A percentile compares a stretch with the other conserved stretches of the same genome.
These are phyloP conservation scores for Zonitis immaculata DNA, from an alignment of 2,888 invertebrate species.

Conservation along the genomic window DNA sequence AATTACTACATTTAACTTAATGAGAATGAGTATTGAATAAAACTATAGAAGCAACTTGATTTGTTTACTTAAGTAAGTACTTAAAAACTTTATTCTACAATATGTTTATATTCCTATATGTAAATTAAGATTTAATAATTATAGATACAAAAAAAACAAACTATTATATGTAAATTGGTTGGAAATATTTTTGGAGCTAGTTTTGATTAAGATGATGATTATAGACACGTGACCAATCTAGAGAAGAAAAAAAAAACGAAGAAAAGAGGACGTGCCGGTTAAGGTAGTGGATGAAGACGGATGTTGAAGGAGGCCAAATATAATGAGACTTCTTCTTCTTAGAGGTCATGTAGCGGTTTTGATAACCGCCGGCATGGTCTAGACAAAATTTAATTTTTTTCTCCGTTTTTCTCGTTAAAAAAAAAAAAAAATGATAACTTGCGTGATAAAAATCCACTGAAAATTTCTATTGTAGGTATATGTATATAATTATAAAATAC, in stretches of 20 bases:
- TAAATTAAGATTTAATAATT: too few species aligned
- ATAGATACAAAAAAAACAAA: too few species aligned
- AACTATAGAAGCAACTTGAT: too few species aligned
- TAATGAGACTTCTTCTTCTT: conserved; percentile 8
- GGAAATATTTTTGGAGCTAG: neutral
- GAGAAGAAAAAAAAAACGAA: too few species aligned
- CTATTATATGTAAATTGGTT: too few species aligned
- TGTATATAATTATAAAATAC: too few species aligned
- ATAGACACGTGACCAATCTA: neutral
- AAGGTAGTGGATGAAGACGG: neutral
- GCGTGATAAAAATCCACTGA: neutral
- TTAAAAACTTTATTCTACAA: too few species aligned
- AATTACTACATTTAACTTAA: too few species aligned
- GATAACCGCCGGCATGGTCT: conserved; percentile 13
- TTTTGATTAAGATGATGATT: neutral
- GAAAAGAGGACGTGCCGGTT: neutral
- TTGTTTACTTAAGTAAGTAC: too few species aligned
- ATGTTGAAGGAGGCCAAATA: neutral
- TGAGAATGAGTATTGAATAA: too few species aligned
- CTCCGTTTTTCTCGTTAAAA: neutral
- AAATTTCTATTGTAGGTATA: too few species aligned
- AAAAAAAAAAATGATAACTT: neutral
- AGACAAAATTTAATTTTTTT: neutral
- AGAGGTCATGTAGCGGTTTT: conserved; percentile 24
- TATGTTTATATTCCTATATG: too few species aligned